Evolutionary conservation across 2,888 invertebrate genomes (phyloP).

Genomic region (Microplitis deprimator): DNA sequence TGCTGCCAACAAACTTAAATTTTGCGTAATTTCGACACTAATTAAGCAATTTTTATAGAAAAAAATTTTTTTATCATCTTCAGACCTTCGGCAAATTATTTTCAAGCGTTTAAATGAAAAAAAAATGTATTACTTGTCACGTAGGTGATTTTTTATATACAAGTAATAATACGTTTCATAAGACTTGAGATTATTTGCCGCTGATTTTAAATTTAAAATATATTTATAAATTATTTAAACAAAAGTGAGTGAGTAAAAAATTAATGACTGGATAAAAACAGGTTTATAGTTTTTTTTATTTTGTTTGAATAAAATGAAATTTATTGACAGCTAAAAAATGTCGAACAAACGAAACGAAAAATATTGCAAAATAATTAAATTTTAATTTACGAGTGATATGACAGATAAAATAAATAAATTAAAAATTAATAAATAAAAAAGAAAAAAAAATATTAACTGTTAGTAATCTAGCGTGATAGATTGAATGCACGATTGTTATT

Average conservation of each 20-base stretch:
- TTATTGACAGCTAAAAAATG: not conserved
- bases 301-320: not conserved
- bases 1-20: too few relatives aligned
- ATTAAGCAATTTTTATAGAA: too few relatives aligned
- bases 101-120: too few relatives aligned
- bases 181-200: too few relatives aligned
- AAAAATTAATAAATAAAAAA: not conserved
- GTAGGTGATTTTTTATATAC: too few relatives aligned
- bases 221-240: not conserved
- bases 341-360: not conserved
- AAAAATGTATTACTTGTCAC: too few relatives aligned
- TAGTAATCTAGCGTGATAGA: not conserved
- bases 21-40: too few relatives aligned
- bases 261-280: not conserved
- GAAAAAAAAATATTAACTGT: not conserved
- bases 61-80: too few relatives aligned
- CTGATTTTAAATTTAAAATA: not conserved
- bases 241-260: not conserved
- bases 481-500: not conserved
- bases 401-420: not conserved
- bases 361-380: not conserved
- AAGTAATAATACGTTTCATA: too few relatives aligned
- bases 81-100: too few relatives aligned
- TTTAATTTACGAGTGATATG: not conserved
- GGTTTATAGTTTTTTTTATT: not conserved